Evolutionary conservation across 2,797 vertebrate species (phyloP), one percentile per base, ranked within the genome.

Genomic region (Neosalanx taihuensis): DNA sequence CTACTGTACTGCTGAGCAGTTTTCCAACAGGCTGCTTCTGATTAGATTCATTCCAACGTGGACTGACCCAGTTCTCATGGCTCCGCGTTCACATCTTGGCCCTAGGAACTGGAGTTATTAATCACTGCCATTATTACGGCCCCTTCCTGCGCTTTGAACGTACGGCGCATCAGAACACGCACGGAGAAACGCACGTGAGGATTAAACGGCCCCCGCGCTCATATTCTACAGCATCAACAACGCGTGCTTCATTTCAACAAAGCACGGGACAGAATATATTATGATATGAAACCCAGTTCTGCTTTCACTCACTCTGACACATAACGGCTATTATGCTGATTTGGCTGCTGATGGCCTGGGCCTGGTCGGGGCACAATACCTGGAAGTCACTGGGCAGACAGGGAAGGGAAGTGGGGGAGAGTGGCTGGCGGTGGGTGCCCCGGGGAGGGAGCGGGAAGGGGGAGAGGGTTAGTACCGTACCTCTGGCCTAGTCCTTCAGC

Each of bases 41-140:
- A 90, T 87, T 84, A 86, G 81, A 83, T 84, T 72, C 83, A 80
- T 84, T 81, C 73, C 80, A 84, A 79, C 78, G 75, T 80, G 75
- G 37, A 83, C 83, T 91, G 89, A 89, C 88, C 89, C 86, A 88
- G 84, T 92, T 93, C 89, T 85, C 89, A 88, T 89, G 87, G 76
- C 78, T 84, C 72, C 41, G 1, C 35, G 62, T 4, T 64, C 33
- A 35, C 77, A 64, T 85, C 75, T 81, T 81, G 79, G 83, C 81
- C 72, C 76, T 65, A 26, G 65, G 76, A 75, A 76, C 41, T 53
- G 20, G 17, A 59, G 76, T 82, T 82, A 78, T 70, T 75, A 83
- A 84, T 84, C 81, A 80, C 51, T 74, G 65, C 69, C 70, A 79
- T 80, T 64, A 66, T 81, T 83, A 75, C 79, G 70, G 64, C 41